Percentiles rank a stretch among this genome's conserved stretches.
phyloP scores from a whole-genome alignment of 2,888 invertebrate genomes.

The Idaea aversata region DNA sequence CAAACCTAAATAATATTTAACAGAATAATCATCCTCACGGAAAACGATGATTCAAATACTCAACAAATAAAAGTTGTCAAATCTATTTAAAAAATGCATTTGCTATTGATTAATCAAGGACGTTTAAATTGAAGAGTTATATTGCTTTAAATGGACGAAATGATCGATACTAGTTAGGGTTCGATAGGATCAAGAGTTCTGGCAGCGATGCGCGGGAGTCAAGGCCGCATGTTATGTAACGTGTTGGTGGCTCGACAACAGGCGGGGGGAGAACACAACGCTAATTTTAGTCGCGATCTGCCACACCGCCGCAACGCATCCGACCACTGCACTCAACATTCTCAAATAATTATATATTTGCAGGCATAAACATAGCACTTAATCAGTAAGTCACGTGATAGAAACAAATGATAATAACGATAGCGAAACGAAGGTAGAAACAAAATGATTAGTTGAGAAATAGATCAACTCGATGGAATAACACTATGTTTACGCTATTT shows the following conservation, averaged over 20 bases:
- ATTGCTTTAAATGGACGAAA: slow-evolving; percentile 3
- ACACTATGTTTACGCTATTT: not conserved
- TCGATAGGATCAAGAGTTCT: not conserved
- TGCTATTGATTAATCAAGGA: not conserved
- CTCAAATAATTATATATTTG: slow-evolving; percentile 19
- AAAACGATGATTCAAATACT: not conserved
- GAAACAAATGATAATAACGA: slow-evolving; percentile 5
- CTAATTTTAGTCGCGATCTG: slow-evolving; percentile 75
- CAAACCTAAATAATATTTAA: not conserved
- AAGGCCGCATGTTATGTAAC: slow-evolving; percentile 76
- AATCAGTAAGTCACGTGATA: slow-evolving; percentile 21
- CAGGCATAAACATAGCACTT: slow-evolving; percentile 7
- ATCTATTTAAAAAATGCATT: not conserved
- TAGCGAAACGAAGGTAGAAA: slow-evolving; percentile 12
- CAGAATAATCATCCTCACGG: not conserved
- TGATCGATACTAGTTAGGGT: not conserved
- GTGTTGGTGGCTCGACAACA: slow-evolving; percentile 30
- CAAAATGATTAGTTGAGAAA: slow-evolving; percentile 4
- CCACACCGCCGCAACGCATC: slow-evolving; percentile 45
- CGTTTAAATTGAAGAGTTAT: not conserved
- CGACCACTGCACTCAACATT: slow-evolving; percentile 32
- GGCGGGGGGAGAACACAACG: slow-evolving; percentile 57
- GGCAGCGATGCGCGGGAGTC: slow-evolving; percentile 72
- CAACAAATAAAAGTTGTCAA: not conserved
- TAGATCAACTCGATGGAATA: slow-evolving; percentile 11